Evolutionary conservation across 2,797 vertebrate genomes (phyloP), one percentile per base, ranked within the genome.

Genomic region (Sebastes trivittatus): DNA sequence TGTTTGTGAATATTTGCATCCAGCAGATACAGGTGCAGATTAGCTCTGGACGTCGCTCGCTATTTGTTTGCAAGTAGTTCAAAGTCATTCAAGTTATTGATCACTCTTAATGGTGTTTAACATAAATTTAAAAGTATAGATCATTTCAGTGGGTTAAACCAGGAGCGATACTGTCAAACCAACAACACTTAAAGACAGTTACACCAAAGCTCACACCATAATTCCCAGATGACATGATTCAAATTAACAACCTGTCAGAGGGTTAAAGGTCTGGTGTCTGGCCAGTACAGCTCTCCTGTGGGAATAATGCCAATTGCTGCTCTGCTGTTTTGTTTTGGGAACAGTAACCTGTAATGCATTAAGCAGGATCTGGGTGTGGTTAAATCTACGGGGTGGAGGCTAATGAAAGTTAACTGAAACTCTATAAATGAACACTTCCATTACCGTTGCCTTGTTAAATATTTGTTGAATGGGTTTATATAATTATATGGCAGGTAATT

Each of bases 281-380:
- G 36, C 61, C 29, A 3, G 23, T 11, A 10, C n/a, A 7, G 54
- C 60, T 42, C 2, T 54, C n/a, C 11, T 56, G 49, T 49, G 27
- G 55, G 55, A 72, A 38, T 36, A 52, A 75, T 42, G 23, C 13
- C 29, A 46, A 8, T 59, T 62, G 55, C 61, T 34, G 22, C 74
- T 56, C 32, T 80, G 4, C 80, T 66, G 52, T 70, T 70, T 72
- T 49, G 14, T 64, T 8, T 62, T 30, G 25, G 20, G 13, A 59
- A 32, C 11, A 62, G 7, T 72, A 29, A 56, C 25, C n/a, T 68
- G 65, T 65, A 23, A 49, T 58, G 30, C 65, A 23, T 52, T 71
- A 11, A 75, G 29, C 56, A 81, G 55, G 32, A 25, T 82, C 55
- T 75, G 56, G 72, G 36, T 72, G 80, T 78, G 70, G 59, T 72